Evolutionary conservation across 1,140 invertebrate species (phyloP), one percentile per base, ranked within the genome.

Genomic region (Drosophila paulistorum): DNA sequence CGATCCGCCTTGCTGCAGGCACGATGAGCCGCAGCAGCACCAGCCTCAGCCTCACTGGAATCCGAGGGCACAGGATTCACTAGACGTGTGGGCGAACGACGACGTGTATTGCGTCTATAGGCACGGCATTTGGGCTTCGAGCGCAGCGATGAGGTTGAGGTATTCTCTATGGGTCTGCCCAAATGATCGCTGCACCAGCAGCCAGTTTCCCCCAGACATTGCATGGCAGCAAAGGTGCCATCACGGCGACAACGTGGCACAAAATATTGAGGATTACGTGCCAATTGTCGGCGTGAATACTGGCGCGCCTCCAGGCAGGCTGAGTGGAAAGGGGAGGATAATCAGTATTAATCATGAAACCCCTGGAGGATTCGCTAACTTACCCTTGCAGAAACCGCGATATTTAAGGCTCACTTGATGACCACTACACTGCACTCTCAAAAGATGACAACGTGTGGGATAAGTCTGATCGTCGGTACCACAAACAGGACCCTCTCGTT

Each of bases 401-500:
- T 96, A 95, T 71, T 95, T 95, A 54, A 96, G 92, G 26, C 94
- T 94, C 14, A 97, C 93, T 30, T 94, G 93, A 71, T 94, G 94
- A 1, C 95, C 95, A 76, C 94, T 94, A 91, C 96, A 97, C 84
- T 96, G 96, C 45, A 94, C 95, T 71, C 95, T 94, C 79, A 96
- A 93, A 59, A 97, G 93, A 65, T 96, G 95, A 92, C 97, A 98
- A 69, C 94, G 93, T 67, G 95, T 96, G 11, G 95, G 93, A 93
- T 97, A 98, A 42, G 96, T 97, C 60, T 95, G 92, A 9, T 95
- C 95, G 87, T 98, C 96, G 23, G 96, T 96, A 67, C 96, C 97
- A 86, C 97, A 98, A 35, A 97, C 95, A 7, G 95, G 93, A 62
- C 92, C 91, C 87, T 89, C 90, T 54, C 77, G 86, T 65, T 87